Conservation (phyloP, 2,797 vertebrate genomes). For the Craterocephalus amniculus region DNA sequence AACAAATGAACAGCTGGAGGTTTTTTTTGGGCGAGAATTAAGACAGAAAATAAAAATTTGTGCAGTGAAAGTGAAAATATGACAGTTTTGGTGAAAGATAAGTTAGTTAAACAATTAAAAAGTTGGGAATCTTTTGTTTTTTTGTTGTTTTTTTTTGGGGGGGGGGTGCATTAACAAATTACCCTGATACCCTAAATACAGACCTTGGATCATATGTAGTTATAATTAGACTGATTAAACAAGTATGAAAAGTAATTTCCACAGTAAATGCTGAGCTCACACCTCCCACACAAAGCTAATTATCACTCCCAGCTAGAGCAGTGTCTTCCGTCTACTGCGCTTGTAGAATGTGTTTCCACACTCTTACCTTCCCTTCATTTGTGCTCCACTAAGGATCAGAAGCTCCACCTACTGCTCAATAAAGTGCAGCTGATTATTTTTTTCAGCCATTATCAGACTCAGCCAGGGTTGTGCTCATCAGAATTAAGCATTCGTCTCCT, state of each 20-base stretch:
- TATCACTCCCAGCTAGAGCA: constrained; percentile 61
- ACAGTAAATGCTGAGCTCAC: constrained; percentile 65
- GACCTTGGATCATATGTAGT: constrained; percentile 43
- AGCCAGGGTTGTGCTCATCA: constrained; percentile 7
- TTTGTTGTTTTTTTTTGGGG: constrained; percentile 3
- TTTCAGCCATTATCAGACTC: constrained; percentile 12
- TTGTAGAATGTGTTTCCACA: constrained; percentile 37
- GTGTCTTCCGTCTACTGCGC: constrained; percentile 49
- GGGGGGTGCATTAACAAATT: constrained; percentile 15
- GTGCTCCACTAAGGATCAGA: constrained; percentile 37
- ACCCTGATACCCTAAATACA: constrained; percentile 52
- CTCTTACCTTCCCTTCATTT: constrained; percentile 21
- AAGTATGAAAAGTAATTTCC: constrained; percentile 62
- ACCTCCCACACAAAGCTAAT: constrained; percentile 72
- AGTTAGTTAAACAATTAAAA: neutral
- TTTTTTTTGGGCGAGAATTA: constrained; percentile 80
- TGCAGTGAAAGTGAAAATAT: constrained; percentile 22
- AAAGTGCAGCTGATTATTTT: constrained; percentile 13
- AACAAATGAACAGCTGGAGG: constrained; percentile 74
- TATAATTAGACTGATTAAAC: constrained; percentile 65
- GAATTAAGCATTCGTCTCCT: constrained; percentile 12
- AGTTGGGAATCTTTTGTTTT: constrained; percentile 4
- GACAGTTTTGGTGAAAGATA: neutral
- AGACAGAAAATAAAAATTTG: constrained; percentile 44
- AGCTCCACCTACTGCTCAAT: constrained; percentile 71